These are phyloP conservation scores for Xanthia icteritia DNA, from an alignment of 2,888 invertebrate species.

Conservation along the genomic window DNA sequence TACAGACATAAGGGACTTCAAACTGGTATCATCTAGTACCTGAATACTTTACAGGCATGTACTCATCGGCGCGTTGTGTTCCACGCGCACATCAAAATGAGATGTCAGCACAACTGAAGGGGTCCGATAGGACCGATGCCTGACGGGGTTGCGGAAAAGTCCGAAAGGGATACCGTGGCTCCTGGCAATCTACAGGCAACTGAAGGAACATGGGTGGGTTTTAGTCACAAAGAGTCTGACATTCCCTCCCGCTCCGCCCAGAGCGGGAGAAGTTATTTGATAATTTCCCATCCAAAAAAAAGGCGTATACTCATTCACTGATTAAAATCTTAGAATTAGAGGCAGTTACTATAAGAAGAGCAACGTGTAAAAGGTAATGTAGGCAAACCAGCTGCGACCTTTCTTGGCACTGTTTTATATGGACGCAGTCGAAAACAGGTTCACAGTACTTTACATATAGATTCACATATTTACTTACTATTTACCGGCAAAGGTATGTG, in stretches of 20 bases:
- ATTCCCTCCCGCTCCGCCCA: no score
- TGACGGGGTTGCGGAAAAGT: no score
- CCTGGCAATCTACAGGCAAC: no score
- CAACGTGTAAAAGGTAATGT: slow-evolving; percentile 22
- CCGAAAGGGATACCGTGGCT: no score
- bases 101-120: no score
- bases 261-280: no score
- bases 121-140: no score
- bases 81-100: no score
- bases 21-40: not conserved
- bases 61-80: no score
- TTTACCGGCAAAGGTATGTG: slow-evolving; percentile 5
- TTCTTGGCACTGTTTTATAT: slow-evolving; percentile 42
- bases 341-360: slow-evolving; percentile 27
- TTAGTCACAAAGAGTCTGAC: no score
- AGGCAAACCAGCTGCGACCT: slow-evolving; percentile 45
- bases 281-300: no score
- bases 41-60: not conserved
- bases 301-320: slow-evolving; percentile 5
- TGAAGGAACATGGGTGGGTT: no score
- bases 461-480: slow-evolving; percentile 17
- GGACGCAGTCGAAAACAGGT: slow-evolving; percentile 45
- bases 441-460: slow-evolving; percentile 24
- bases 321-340: slow-evolving; percentile 24
- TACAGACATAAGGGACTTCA: not conserved